phyloP scores from a whole-genome alignment of 2,888 invertebrate species.

The Baronia brevicornis region DNA sequence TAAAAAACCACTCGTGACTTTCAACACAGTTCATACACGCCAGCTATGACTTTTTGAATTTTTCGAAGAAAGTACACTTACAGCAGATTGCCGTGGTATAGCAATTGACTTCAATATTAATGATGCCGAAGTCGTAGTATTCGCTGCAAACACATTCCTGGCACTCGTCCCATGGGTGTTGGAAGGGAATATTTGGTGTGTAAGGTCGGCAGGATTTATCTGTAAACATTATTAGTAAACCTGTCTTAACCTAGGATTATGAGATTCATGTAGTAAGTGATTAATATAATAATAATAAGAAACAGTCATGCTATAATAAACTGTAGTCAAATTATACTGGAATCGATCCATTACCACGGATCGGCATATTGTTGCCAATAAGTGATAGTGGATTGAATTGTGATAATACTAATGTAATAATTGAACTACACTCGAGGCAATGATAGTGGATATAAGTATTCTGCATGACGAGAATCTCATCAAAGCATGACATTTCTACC shows the following conservation, averaged over 20 bases:
- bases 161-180: conserved; percentile 65
- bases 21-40: too few species aligned
- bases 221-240: conserved; percentile 18
- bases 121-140: conserved; percentile 23
- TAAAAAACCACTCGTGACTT: too few species aligned
- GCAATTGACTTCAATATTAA: conserved; percentile 55
- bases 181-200: conserved; percentile 45
- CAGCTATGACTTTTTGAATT: too few species aligned
- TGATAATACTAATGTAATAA: too few species aligned
- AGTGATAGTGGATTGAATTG: neutral
- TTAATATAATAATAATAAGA: neutral
- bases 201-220: conserved; percentile 57
- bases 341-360: too few species aligned
- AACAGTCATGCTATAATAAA: too few species aligned
- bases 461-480: too few species aligned
- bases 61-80: conserved; percentile 28
- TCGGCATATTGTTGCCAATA: conserved; percentile 9
- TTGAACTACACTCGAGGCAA: too few species aligned
- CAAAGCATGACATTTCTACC: too few species aligned
- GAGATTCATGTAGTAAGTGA: too few species aligned
- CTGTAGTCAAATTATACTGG: too few species aligned
- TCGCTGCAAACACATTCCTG: conserved; percentile 53
- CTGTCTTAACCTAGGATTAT: neutral
- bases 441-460: too few species aligned
- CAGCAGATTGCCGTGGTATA: conserved; percentile 55